phyloP scores from a whole-genome alignment of 1,140 invertebrate genomes.

The Cydia splendana region DNA sequence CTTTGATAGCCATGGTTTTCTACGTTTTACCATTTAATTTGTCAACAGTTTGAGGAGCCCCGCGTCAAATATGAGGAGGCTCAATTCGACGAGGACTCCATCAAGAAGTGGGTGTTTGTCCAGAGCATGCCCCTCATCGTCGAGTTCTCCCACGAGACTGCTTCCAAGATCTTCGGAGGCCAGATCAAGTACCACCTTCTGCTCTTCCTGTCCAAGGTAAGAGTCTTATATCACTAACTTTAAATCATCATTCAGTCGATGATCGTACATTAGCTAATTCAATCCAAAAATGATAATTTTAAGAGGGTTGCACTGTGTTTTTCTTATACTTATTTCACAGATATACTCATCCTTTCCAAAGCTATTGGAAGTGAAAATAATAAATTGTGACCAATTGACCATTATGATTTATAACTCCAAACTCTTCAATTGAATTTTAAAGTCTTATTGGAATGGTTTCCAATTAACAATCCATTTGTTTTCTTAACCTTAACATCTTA shows the following conservation, averaged over 20 bases:
- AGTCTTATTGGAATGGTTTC: neutral
- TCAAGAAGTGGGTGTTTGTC: constrained; percentile 92
- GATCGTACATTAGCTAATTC: too few relatives aligned
- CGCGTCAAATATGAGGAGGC: constrained; percentile 89
- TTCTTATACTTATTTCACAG: too few relatives aligned
- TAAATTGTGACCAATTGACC: too few relatives aligned
- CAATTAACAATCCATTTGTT: neutral
- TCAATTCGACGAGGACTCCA: constrained; percentile 81
- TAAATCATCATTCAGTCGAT: neutral
- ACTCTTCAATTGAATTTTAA: neutral
- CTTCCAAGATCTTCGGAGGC: constrained; percentile 97
- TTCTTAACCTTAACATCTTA: neutral
- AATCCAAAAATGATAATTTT: too few relatives aligned
- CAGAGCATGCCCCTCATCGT: constrained; percentile 96
- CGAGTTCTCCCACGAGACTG: constrained; percentile 99
- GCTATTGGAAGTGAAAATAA: too few relatives aligned
- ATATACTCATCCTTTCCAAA: too few relatives aligned
- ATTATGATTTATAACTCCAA: too few relatives aligned
- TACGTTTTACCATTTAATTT: neutral
- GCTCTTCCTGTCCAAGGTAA: constrained; percentile 94
- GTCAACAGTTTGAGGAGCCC: constrained; percentile 92
- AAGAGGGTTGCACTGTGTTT: too few relatives aligned
- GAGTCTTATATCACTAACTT: neutral
- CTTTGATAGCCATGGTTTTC: too few relatives aligned
- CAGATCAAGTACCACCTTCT: constrained; percentile 98